phyloP scores from a whole-genome alignment of 2,888 invertebrate genomes.

The Mechanitis mazaeus region DNA sequence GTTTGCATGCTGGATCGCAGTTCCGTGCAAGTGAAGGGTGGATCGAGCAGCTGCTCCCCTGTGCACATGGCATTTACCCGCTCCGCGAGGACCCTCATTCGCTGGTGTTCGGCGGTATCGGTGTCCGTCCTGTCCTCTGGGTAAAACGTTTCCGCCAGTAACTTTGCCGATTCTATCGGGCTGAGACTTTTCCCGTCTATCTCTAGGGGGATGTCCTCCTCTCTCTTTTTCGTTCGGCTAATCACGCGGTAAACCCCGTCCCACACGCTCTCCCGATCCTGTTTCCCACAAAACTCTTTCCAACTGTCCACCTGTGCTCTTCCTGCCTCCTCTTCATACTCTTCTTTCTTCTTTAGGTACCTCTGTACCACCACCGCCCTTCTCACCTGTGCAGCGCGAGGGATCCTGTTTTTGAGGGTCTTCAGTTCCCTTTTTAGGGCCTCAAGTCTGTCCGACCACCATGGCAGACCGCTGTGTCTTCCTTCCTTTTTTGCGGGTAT shows the following conservation, averaged over 20 bases:
- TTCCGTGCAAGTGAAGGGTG: neutral
- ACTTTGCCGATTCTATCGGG: neutral
- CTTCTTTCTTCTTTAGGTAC: conserved; percentile 13
- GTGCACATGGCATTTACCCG: neutral
- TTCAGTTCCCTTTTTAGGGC: neutral
- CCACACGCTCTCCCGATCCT: conserved; percentile 25
- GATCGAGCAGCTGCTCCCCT: neutral
- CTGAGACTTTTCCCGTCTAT: neutral
- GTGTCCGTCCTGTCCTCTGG: too few species aligned
- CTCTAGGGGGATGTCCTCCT: neutral
- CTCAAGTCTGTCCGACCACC: neutral
- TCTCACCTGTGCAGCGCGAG: neutral
- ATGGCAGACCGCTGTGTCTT: neutral
- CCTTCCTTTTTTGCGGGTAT: neutral
- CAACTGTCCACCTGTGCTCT: conserved; percentile 13
- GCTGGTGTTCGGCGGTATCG: neutral
- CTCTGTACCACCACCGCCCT: neutral
- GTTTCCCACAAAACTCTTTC: conserved; percentile 24
- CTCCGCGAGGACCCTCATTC: neutral
- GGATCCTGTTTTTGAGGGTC: neutral
- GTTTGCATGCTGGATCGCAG: neutral
- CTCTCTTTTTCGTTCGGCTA: too few species aligned
- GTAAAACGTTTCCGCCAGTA: neutral
- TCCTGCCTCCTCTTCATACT: conserved; percentile 4
- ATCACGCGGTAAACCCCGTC: too few species aligned